phyloP scores from a whole-genome alignment of 1,140 invertebrate species.

The Drosophila willistoni region DNA sequence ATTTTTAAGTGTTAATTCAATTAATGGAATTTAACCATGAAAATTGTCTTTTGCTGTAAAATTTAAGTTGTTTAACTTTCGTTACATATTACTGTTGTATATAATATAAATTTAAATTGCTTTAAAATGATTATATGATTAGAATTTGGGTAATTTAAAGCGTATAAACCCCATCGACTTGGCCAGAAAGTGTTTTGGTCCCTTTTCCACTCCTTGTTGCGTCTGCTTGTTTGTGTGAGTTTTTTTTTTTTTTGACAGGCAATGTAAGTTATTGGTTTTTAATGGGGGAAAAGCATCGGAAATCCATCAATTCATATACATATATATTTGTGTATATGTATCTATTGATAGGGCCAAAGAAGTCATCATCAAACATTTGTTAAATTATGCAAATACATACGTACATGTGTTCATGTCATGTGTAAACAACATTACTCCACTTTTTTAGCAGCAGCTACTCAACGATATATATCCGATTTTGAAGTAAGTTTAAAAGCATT shows the following conservation, averaged over 20 bases:
- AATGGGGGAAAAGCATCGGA: slow-evolving; percentile 44
- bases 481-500: neutral
- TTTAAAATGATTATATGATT: neutral
- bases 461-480: slow-evolving; percentile 9
- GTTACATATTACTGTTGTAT: too few relatives aligned
- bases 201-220: neutral
- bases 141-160: neutral
- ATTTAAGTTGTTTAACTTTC: neutral
- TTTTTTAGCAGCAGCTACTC: neutral
- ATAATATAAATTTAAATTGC: neutral
- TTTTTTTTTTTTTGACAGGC: slow-evolving; percentile 71
- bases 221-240: slow-evolving; percentile 23
- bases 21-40: too few relatives aligned
- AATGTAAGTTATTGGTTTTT: slow-evolving; percentile 66
- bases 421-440: slow-evolving; percentile 10
- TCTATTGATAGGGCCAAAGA: slow-evolving; percentile 6
- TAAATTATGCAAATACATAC: slow-evolving; percentile 45
- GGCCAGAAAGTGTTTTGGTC: neutral
- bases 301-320: slow-evolving; percentile 17
- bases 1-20: too few relatives aligned
- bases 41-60: too few relatives aligned
- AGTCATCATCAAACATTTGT: slow-evolving; percentile 22
- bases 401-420: slow-evolving; percentile 1
- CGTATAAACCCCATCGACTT: neutral
- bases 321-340: neutral